Evolutionary conservation across 2,113 vertebrate genomes (phyloP), one percentile per base, ranked within the genome.

Genomic region (Ascaphus truei): DNA sequence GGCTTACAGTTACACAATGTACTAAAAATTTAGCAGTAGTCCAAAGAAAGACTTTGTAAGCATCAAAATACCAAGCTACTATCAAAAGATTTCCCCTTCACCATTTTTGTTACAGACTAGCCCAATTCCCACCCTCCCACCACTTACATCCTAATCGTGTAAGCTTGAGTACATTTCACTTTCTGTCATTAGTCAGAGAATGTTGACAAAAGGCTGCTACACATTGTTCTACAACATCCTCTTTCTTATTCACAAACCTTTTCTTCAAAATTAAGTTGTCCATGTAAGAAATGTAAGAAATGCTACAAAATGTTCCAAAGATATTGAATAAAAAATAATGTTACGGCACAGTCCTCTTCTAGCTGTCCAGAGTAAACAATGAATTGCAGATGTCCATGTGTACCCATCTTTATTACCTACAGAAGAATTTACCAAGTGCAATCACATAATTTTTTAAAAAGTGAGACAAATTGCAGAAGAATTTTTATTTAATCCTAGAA

Each of bases 221-320:
- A 68, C 65, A 69, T 68, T 33, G 5, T 45, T 8, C 47, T 57
- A 47, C 12, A 37, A 11, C n/a, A n/a, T 36, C 37, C 56, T 50
- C 31, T 20, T 34, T 5, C 45, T 51, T 8, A 36, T 33, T 50
- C 9, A 57, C 34, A n/a, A 41, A 22, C 37, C 26, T 55, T 80
- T 91, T 83, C 80, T 78, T 86, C 78, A 76, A 85, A 89, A 88
- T 82, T 78, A 82, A 89, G 87, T 84, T 85, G 82, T 81, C 81
- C 87, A 89, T 86, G 87, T 91, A 91, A 92, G 89, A 92, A 92
- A 92, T 91, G 92, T 90, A 92, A 90, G 31, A 90, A 81, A 18
- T 23, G 79, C 87, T 92, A 92, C 89, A 90, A 91, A 88, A 87
- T 76, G 87, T 89, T 89, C 72, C 85, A 75, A 72, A 88, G 60